Conservation (phyloP, 2,797 vertebrate species). For the Phalanger gymnotis region DNA sequence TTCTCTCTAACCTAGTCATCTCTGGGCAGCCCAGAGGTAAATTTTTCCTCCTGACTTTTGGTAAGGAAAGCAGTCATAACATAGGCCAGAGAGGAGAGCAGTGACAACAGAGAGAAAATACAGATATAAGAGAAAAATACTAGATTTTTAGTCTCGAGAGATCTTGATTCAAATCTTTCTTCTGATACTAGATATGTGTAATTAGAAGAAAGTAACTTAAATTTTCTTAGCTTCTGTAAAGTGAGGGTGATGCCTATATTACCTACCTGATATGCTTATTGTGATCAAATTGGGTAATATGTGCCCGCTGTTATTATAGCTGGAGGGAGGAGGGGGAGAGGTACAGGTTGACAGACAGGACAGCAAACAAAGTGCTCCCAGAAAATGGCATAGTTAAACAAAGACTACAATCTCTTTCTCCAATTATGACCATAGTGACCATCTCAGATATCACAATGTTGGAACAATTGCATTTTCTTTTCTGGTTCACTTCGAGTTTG, state of each 20-base stretch:
- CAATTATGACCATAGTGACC: neutral
- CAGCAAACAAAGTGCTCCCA: neutral
- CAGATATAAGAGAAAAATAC: neutral
- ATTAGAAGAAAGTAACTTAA: neutral
- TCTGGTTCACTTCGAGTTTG: neutral
- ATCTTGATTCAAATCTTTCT: neutral
- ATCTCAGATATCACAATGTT: neutral
- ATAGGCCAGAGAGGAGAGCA: neutral
- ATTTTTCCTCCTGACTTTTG: neutral
- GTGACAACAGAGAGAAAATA: neutral
- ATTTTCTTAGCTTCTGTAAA: constrained; percentile 36
- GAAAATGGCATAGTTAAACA: neutral
- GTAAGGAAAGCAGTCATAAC: neutral
- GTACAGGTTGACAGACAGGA: neutral
- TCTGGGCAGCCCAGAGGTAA: neutral
- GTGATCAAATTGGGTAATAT: neutral
- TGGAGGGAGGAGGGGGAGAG: neutral
- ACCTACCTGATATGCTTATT: neutral
- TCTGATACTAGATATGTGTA: neutral
- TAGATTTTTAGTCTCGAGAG: neutral
- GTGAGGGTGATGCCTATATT: neutral
- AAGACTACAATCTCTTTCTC: neutral
- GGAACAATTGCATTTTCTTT: neutral
- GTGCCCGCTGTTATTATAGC: neutral
- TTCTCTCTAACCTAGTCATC: neutral